Evolutionary conservation across 2,888 invertebrate species (phyloP), one percentile per base, ranked within the genome.

Genomic region (Tineola bisselliella): DNA sequence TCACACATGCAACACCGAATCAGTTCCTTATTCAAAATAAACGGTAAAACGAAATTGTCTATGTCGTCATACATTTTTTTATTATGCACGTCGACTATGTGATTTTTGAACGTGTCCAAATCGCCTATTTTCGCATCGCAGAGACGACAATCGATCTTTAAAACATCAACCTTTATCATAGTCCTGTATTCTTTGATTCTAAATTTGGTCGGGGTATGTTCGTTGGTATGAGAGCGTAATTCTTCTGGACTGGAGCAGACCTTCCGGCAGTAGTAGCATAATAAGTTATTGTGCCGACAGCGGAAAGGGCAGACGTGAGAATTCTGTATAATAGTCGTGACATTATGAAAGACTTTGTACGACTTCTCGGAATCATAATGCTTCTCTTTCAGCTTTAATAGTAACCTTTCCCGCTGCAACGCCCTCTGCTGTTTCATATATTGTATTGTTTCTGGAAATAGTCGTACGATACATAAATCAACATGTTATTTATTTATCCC

Each of bases 231-330:
- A 0, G 71, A 65, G 0, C 84, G 62, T 0, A 87, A 61, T 0
- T 68, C 10, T 0, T 61, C 33, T 0, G 84, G 84, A 17, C 84
- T 81, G 0, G 71, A 63, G 67, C 72, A 81, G 0, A 69, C 64
- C 3, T 73, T 68, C 0, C 80, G 82, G 48, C 87, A 87, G 63
- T 86, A 87, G 65, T 81, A 84, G 59, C 87, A 87, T 0, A 83
- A 63, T 0, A 86, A 63, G 10, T 86, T 77, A 64, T 84, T 86
- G 63, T 86, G 84, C 0, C 86, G 63, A 13, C 86, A 86, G 61
- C 79, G 82, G 70, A 87, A 87, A 0, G 87, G 86, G 6, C 81
- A 82, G 0, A 75, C 80, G 60, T 72, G 81, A 0, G 87, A 87
- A 62, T 66, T 78, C 60, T 86, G 84, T 0, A 87, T 71, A 18